phyloP scores from a whole-genome alignment of 1,140 invertebrate genomes.

The Pachyrhynchus sulphureomaculatus region DNA sequence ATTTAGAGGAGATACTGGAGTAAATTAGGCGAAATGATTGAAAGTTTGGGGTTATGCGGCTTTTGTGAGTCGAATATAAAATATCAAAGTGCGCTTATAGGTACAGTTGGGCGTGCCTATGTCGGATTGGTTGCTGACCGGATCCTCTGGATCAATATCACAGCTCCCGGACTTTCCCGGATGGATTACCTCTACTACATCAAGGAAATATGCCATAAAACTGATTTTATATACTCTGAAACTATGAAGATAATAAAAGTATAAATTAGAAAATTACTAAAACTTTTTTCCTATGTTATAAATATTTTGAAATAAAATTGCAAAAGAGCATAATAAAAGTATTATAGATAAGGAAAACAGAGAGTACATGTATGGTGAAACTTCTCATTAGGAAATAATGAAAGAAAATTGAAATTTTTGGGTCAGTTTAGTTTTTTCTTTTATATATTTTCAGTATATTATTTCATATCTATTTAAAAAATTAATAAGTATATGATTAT shows the following conservation, averaged over 20 bases:
- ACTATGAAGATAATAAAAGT: not conserved
- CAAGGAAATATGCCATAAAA: not conserved
- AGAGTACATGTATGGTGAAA: too few relatives aligned
- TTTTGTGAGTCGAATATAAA: conserved; percentile 26
- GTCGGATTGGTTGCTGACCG: conserved; percentile 43
- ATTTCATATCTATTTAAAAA: too few relatives aligned
- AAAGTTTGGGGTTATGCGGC: not conserved
- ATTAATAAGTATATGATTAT: too few relatives aligned
- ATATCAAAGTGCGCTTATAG: conserved; percentile 14
- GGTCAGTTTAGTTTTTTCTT: too few relatives aligned
- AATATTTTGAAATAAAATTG: too few relatives aligned
- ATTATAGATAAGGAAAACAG: too few relatives aligned
- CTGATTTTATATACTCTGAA: not conserved
- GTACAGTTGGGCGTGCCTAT: conserved; percentile 36
- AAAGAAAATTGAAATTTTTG: too few relatives aligned
- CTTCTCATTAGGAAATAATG: too few relatives aligned
- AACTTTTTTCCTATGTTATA: too few relatives aligned
- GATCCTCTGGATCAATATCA: conserved; percentile 44
- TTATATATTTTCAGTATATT: too few relatives aligned
- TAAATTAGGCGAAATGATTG: conserved; percentile 3
- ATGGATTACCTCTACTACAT: conserved; percentile 33
- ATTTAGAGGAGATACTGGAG: not conserved
- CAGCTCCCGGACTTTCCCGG: conserved; percentile 37
- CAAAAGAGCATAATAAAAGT: too few relatives aligned
- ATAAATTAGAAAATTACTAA: too few relatives aligned